Conservation (phyloP, 1,140 invertebrate species). For the Ephestia elutella region DNA sequence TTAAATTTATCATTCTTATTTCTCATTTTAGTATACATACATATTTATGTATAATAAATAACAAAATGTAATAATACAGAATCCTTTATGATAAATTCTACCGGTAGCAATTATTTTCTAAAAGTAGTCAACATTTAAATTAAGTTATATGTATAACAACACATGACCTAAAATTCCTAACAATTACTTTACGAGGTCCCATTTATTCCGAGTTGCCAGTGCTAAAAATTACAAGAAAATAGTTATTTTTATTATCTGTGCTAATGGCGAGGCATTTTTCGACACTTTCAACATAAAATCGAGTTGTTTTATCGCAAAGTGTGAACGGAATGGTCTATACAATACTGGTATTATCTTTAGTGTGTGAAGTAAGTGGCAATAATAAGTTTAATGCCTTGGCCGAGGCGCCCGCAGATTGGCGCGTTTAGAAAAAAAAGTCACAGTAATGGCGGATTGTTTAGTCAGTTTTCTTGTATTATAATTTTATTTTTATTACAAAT, state of each 20-base stretch:
- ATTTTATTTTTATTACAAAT: neutral
- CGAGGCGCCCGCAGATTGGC: slow-evolving; percentile 33
- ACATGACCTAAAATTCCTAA: neutral
- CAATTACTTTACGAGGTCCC: slow-evolving; percentile 12
- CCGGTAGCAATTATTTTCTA: too few species aligned
- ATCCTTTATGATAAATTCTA: too few species aligned
- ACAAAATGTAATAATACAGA: too few species aligned
- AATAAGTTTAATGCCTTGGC: slow-evolving; percentile 47
- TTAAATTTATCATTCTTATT: too few species aligned
- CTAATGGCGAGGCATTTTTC: slow-evolving; percentile 40
- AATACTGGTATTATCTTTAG: slow-evolving; percentile 54
- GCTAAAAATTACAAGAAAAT: slow-evolving; percentile 36
- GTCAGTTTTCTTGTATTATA: neutral
- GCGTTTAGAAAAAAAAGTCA: slow-evolving; percentile 32
- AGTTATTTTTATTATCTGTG: slow-evolving; percentile 15
- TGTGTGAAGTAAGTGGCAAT: slow-evolving; percentile 46
- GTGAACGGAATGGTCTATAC: slow-evolving; percentile 43
- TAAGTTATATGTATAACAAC: neutral
- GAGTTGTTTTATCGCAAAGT: slow-evolving; percentile 46
- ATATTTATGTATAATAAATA: too few species aligned
- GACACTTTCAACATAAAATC: slow-evolving; percentile 48
- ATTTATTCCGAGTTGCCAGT: slow-evolving; percentile 19
- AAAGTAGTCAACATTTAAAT: neutral
- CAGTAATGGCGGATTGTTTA: neutral
- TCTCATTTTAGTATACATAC: too few species aligned